Evolutionary conservation across 2,113 vertebrate species (phyloP).

Genomic region (Neolamprologus brichardi): DNA sequence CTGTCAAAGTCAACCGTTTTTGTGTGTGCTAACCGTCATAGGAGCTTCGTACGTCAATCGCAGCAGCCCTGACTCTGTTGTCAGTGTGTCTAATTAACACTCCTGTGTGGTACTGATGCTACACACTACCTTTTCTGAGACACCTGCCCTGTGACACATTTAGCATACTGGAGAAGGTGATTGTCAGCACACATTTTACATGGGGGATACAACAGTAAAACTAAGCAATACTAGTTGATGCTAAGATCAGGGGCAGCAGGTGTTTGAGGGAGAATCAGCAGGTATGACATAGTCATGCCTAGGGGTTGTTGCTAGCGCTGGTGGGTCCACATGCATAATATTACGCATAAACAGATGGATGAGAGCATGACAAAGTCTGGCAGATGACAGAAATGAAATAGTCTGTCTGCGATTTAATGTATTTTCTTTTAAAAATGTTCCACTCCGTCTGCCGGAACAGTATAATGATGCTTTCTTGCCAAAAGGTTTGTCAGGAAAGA

Average conservation of each 20-base stretch:
- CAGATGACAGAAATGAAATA: slow-evolving; percentile 41
- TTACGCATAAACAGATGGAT: slow-evolving; percentile 48
- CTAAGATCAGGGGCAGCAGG: slow-evolving; percentile 34
- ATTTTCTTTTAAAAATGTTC: slow-evolving; percentile 32
- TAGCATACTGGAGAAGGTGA: slow-evolving; percentile 5
- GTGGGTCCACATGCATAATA: slow-evolving; percentile 39
- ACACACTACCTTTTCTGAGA: slow-evolving; percentile 43
- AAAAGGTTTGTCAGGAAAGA: slow-evolving; percentile 33
- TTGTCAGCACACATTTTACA: slow-evolving; percentile 29
- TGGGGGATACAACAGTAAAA: neutral
- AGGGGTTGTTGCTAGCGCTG: slow-evolving; percentile 25
- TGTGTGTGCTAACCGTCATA: slow-evolving; percentile 25
- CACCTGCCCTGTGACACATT: slow-evolving; percentile 53
- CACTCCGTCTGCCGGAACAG: slow-evolving; percentile 20
- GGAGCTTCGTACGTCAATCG: slow-evolving; percentile 41
- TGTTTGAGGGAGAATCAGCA: slow-evolving; percentile 35
- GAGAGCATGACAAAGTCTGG: slow-evolving; percentile 34
- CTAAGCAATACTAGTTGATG: neutral
- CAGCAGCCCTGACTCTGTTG: slow-evolving; percentile 36
- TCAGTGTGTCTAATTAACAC: slow-evolving; percentile 70
- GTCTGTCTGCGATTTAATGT: slow-evolving; percentile 38
- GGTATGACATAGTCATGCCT: slow-evolving; percentile 36
- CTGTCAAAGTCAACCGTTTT: slow-evolving; percentile 25
- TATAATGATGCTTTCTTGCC: slow-evolving; percentile 40
- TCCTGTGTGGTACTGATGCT: slow-evolving; percentile 53